Evolutionary conservation across 2,113 vertebrate species (phyloP).

Genomic region (Campylorhamphus procurvoides): DNA sequence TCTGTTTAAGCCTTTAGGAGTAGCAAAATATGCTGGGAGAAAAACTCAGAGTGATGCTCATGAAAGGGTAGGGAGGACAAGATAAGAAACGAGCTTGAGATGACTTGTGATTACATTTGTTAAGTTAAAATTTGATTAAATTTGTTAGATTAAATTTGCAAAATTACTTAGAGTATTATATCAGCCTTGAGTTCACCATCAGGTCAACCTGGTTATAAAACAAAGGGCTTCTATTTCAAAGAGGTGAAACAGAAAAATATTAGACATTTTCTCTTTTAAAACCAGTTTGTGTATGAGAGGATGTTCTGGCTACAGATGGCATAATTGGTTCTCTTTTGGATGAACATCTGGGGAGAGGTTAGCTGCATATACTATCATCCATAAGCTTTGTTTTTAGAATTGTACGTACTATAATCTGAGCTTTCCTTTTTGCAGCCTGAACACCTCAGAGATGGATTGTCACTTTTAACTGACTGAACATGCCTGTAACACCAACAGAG

Average conservation of each 20-base stretch:
- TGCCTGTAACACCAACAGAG: neutral
- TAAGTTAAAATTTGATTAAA: neutral
- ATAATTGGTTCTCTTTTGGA: rapidly evolving
- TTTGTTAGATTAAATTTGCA: constrained; percentile 11
- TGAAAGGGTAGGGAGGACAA: neutral
- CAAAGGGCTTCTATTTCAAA: neutral
- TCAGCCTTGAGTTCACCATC: neutral
- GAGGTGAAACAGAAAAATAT: neutral
- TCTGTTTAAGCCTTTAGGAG: neutral
- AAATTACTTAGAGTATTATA: neutral
- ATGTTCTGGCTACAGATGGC: neutral
- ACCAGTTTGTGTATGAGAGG: neutral
- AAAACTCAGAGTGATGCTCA: neutral
- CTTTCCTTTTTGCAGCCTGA: neutral
- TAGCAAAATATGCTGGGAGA: neutral
- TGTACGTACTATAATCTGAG: neutral
- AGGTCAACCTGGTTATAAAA: neutral
- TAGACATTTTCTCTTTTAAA: neutral
- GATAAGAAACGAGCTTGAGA: neutral
- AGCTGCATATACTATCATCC: neutral
- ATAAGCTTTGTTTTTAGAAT: neutral
- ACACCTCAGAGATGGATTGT: neutral
- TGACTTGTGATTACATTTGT: neutral
- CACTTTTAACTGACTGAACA: neutral
- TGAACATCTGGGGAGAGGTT: neutral